A percentile compares a stretch with the other conserved stretches of the same genome.
phyloP scores from a whole-genome alignment of 2,888 invertebrate species.

The Alcis repandata region DNA sequence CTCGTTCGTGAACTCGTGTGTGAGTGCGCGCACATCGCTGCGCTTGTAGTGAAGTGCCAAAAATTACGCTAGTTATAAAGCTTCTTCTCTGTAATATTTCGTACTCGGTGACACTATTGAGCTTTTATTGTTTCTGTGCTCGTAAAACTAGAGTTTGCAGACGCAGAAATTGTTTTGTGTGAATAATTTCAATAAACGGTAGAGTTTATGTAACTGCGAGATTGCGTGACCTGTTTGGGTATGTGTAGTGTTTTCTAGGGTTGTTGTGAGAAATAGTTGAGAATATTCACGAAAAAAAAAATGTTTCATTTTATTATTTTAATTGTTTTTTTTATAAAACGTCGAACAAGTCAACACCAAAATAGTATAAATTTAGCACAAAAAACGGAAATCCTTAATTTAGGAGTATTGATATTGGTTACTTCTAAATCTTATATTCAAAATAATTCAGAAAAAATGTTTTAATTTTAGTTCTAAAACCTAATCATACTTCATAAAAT shows the following conservation, averaged over 20 bases:
- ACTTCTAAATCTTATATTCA: no score
- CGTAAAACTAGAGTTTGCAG: slow-evolving; percentile 40
- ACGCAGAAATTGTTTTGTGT: slow-evolving; percentile 35
- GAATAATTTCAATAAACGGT: slow-evolving; percentile 40
- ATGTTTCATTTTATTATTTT: no score
- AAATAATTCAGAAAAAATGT: slow-evolving; percentile 1
- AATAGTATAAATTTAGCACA: no score
- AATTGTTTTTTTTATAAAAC: no score
- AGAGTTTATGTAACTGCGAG: slow-evolving; percentile 30
- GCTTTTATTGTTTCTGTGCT: slow-evolving; percentile 41
- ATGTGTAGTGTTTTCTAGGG: slow-evolving; percentile 3
- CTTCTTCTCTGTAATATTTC: background rate
- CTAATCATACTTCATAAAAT: no score
- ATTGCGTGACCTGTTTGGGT: slow-evolving; percentile 18
- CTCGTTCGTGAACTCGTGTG: background rate
- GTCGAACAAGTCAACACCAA: no score
- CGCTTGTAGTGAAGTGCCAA: background rate
- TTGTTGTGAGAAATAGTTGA: background rate
- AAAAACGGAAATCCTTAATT: no score
- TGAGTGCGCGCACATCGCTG: background rate
- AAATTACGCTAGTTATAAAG: background rate
- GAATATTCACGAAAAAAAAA: no score
- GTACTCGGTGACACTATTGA: slow-evolving; percentile 7
- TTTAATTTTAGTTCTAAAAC: no score
- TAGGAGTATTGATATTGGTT: no score